Conservation (phyloP, 2,888 invertebrate genomes). For the Lycocerus yunnanus region DNA sequence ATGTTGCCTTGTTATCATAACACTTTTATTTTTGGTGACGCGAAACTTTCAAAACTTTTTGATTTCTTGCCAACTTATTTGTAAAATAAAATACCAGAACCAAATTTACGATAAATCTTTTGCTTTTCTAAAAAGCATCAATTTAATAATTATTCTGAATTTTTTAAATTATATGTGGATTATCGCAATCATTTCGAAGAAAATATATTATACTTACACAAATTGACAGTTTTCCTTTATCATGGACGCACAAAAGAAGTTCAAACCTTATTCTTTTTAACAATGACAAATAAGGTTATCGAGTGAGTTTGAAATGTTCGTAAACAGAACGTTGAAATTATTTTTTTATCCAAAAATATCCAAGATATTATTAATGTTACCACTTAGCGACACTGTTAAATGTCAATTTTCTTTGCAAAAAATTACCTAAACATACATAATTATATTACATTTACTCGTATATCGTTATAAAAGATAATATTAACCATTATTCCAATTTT, state of each 20-base stretch:
- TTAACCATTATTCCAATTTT: no score
- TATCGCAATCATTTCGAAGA: not conserved
- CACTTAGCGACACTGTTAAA: not conserved
- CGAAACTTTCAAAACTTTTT: not conserved
- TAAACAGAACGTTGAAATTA: not conserved
- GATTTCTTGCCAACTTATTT: constrained; percentile 4
- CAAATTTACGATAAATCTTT: not conserved
- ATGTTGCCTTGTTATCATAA: not conserved
- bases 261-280: not conserved
- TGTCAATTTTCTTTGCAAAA: not conserved
- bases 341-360: not conserved
- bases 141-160: not conserved
- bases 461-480: no score
- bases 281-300: not conserved
- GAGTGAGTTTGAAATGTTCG: not conserved
- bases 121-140: not conserved
- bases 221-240: not conserved
- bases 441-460: no score
- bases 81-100: not conserved
- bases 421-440: no score
- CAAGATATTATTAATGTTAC: not conserved
- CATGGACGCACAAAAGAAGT: not conserved
- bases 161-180: not conserved
- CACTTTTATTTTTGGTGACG: not conserved
- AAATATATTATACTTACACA: constrained; percentile 3